Conservation (phyloP, 2,113 vertebrate genomes). For the Pungitius pungitius region DNA sequence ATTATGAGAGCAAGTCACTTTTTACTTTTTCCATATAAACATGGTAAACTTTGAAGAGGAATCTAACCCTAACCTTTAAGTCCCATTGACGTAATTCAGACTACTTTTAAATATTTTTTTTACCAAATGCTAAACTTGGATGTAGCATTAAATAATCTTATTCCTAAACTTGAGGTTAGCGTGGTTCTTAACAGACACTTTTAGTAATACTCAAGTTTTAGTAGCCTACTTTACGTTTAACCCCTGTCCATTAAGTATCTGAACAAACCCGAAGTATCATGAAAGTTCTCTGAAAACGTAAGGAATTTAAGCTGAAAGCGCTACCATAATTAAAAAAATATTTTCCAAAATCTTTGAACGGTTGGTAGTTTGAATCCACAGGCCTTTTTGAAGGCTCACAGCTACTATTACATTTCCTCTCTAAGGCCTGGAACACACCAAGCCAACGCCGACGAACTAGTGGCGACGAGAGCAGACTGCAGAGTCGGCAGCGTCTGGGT, state of each 20-base stretch:
- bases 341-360: background rate
- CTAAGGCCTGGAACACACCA: background rate
- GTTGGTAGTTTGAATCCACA: background rate
- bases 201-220: background rate
- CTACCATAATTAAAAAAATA: background rate
- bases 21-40: background rate
- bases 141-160: background rate
- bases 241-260: background rate
- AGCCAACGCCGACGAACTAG: too few species aligned
- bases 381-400: background rate
- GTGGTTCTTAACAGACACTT: background rate
- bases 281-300: too few species aligned
- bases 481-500: too few species aligned
- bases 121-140: too few species aligned
- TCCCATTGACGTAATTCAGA: background rate
- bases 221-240: background rate
- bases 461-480: too few species aligned
- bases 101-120: conserved; percentile 21
- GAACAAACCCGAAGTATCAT: too few species aligned
- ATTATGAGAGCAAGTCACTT: conserved; percentile 6
- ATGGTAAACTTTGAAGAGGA: conserved; percentile 2
- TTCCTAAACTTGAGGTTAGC: too few species aligned
- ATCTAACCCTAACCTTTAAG: background rate
- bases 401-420: background rate
- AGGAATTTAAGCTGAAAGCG: background rate